Evolutionary conservation across 2,797 vertebrate species (phyloP), one percentile per base, ranked within the genome.

Genomic region (Ambastaia sidthimunki): DNA sequence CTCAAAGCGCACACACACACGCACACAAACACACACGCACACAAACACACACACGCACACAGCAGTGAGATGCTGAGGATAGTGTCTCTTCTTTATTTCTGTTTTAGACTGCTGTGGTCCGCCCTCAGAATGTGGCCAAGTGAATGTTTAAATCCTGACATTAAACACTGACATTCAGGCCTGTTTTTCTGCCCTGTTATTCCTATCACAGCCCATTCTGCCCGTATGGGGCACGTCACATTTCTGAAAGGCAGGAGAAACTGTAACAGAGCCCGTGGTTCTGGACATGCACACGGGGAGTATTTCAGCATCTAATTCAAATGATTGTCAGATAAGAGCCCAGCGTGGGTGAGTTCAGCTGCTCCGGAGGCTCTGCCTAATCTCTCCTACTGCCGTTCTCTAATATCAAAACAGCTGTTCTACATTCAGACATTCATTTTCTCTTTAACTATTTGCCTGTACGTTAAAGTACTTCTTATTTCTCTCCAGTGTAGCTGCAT

Each of bases 101-200:
- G 71, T n/a, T 23, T 47, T 66, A 34, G 48, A 28, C 70, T 73
- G 69, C 60, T 80, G 70, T 44, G 62, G 60, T 80, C 23, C 66
- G 31, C 34, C 16, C 16, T 80, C 41, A 66, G 65, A 79, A 72
- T 19, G 5, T 25, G 25, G 55, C 15, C 3, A 7, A 57, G 60
- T 34, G 19, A 66, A 70, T 48, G 9, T 62, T 78, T 60, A 71
- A 78, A 72, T 44, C 44, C 66, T 62, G 59, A 71, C 16, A 50
- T 72, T 73, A 65, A 75, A 84, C 47, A 65, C 47, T 13, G 5
- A 77, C 76, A 59, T 57, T 23, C 48, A 31, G 12, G 31, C 54
- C 25, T 72, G 50, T 63, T 74, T 75, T 52, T 79, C 23, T 50
- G 65, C 66, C 65, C 60, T 47, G 54, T 70, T 69, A 28, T 78